These are phyloP conservation scores for Sakesphorus luctuosus DNA, from an alignment of 2,113 vertebrate species.

Conservation along the genomic window DNA sequence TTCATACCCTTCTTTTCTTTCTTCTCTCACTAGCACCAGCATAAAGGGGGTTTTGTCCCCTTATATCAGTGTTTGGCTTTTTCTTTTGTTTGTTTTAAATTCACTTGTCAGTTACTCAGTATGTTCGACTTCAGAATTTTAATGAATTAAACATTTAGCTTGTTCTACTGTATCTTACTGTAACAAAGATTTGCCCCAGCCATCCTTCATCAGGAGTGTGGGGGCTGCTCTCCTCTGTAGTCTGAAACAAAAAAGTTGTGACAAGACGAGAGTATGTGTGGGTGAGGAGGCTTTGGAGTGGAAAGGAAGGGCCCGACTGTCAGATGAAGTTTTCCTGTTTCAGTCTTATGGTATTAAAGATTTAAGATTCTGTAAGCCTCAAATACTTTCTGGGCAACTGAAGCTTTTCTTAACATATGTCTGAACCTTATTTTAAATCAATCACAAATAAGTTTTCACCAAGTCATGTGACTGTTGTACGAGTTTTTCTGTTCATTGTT, in stretches of 20 bases:
- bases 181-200: neutral
- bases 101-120: neutral
- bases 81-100: neutral
- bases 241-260: neutral
- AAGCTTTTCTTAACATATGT: neutral
- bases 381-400: neutral
- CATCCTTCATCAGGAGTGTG: neutral
- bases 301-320: neutral
- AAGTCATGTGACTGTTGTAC: neutral
- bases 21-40: neutral
- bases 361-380: neutral
- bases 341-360: neutral
- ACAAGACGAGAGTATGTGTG: neutral
- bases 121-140: neutral
- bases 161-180: neutral
- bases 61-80: neutral
- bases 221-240: neutral
- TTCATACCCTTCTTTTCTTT: neutral
- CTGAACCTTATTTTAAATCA: neutral
- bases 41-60: neutral
- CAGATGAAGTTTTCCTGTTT: neutral
- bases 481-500: neutral
- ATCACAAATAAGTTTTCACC: neutral
- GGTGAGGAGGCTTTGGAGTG: neutral
- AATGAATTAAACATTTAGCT: neutral